A percentile compares a stretch with the other conserved stretches of the same genome.
These are phyloP conservation scores for Tethea ocularis DNA, from an alignment of 2,888 invertebrate species.

Conservation along the genomic window DNA sequence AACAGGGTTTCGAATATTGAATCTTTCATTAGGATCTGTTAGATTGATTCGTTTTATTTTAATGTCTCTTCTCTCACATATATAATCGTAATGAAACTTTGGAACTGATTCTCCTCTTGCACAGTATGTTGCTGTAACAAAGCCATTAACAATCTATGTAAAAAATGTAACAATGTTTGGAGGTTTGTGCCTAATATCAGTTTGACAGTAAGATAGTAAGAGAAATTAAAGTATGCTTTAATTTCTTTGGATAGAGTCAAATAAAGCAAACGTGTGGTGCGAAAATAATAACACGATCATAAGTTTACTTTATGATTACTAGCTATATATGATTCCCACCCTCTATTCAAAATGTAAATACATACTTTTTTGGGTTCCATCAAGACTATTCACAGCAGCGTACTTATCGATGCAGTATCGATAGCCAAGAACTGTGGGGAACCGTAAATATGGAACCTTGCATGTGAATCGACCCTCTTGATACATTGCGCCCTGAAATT, in stretches of 20 bases:
- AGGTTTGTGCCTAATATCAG: too few species aligned
- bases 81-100: slow-evolving; percentile 78
- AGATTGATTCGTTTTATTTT: slow-evolving; percentile 73
- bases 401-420: slow-evolving; percentile 72
- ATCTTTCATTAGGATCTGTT: slow-evolving; percentile 74
- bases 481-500: slow-evolving; percentile 74
- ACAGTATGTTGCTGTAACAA: slow-evolving; percentile 62
- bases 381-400: slow-evolving; percentile 66
- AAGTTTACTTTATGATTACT: too few species aligned
- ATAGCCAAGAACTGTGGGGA: slow-evolving; percentile 66
- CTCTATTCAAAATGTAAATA: too few species aligned
- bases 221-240: too few species aligned
- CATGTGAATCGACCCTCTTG: slow-evolving; percentile 74
- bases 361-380: slow-evolving; percentile 70
- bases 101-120: slow-evolving; percentile 68
- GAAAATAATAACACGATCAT: too few species aligned
- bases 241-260: too few species aligned
- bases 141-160: too few species aligned
- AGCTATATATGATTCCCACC: too few species aligned
- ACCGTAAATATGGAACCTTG: slow-evolving; percentile 69
- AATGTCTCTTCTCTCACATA: slow-evolving; percentile 71
- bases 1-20: slow-evolving; percentile 70
- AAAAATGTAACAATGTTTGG: too few species aligned
- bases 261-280: too few species aligned
- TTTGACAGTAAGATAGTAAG: too few species aligned